Conservation (phyloP, 2,797 vertebrate genomes). For the Rhabdophis nuchalis region DNA sequence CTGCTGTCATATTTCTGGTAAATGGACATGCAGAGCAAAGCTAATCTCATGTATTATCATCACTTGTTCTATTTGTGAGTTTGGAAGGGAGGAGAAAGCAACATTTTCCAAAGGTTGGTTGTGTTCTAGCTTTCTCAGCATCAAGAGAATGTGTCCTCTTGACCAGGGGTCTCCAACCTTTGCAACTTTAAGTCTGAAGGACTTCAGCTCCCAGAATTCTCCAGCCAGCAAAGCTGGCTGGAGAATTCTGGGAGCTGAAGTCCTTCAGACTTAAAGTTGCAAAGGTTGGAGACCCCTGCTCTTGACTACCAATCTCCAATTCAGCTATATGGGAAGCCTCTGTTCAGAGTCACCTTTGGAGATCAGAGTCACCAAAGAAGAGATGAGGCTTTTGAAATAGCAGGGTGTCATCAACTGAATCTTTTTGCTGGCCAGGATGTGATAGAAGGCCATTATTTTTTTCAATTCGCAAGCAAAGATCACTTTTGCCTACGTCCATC, state of each 20-base stretch:
- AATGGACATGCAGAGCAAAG: not conserved
- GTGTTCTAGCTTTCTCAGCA: not conserved
- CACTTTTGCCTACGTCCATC: slow-evolving; percentile 54
- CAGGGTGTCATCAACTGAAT: slow-evolving; percentile 43
- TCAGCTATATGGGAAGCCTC: slow-evolving; percentile 30
- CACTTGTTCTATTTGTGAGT: not conserved
- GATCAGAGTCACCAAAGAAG: slow-evolving; percentile 22
- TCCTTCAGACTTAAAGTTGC: no score
- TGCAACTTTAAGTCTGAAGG: no score
- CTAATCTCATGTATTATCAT: not conserved
- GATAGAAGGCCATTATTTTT: slow-evolving; percentile 52
- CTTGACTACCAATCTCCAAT: slow-evolving; percentile 38
- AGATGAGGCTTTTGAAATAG: not conserved
- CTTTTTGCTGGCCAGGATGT: slow-evolving; percentile 35
- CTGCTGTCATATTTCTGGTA: slow-evolving; percentile 1
- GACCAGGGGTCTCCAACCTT: no score
- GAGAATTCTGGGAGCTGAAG: no score
- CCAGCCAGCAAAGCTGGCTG: no score
- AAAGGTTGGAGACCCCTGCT: no score
- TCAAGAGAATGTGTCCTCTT: not conserved
- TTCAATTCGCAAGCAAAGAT: slow-evolving; percentile 33
- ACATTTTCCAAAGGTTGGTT: not conserved
- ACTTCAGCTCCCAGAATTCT: no score
- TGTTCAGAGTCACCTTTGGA: slow-evolving; percentile 23
- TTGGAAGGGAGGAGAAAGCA: not conserved